phyloP scores from a whole-genome alignment of 2,797 vertebrate species.

The Champsocephalus gunnari region DNA sequence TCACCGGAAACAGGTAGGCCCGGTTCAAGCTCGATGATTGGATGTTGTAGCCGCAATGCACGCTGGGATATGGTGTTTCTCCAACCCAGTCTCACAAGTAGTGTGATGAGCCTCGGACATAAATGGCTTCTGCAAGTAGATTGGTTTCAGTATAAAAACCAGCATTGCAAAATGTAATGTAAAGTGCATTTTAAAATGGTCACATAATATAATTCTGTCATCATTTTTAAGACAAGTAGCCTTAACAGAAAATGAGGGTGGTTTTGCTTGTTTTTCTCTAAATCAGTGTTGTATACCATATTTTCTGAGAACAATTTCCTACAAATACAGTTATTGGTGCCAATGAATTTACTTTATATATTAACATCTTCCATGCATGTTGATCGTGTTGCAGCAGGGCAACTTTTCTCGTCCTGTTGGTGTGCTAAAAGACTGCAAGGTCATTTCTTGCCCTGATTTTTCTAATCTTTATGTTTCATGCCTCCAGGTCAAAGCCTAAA shows the following conservation, averaged over 20 bases:
- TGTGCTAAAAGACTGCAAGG: neutral
- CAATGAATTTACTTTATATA: neutral
- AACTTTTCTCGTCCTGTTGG: neutral
- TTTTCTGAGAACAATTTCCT: neutral
- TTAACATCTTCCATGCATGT: neutral
- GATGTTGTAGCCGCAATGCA: no score
- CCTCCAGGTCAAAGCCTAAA: constrained; percentile 1
- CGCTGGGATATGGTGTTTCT: no score
- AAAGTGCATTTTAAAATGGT: neutral
- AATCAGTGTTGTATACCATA: neutral
- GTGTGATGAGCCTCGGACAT: constrained; percentile 4
- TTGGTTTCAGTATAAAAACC: constrained; percentile 1
- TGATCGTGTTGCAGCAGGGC: neutral
- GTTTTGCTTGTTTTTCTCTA: neutral
- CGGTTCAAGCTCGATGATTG: no score
- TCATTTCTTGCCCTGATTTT: constrained; percentile 4
- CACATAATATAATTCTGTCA: neutral
- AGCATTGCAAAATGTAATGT: neutral
- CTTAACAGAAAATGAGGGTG: neutral
- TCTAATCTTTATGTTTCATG: constrained; percentile 23
- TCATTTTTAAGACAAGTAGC: neutral
- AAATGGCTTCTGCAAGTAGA: constrained; percentile 7
- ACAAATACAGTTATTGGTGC: neutral
- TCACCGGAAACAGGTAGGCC: no score
- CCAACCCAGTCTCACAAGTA: no score